These are phyloP conservation scores for Megaleporinus macrocephalus DNA, from an alignment of 2,113 vertebrate genomes.

Conservation along the genomic window DNA sequence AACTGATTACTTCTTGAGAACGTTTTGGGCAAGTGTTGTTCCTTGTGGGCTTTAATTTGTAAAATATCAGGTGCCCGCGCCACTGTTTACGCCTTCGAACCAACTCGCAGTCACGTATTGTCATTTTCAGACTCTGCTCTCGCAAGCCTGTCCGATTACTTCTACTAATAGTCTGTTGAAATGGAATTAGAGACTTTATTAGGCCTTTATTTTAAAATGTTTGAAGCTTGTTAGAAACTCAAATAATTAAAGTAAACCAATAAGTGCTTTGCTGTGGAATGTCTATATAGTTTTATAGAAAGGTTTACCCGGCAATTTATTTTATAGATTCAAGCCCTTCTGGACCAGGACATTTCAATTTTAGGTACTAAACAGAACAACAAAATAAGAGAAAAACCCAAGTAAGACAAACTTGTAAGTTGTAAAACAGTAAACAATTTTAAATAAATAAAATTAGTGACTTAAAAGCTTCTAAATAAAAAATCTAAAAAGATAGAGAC, in stretches of 20 bases:
- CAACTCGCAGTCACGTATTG: neutral
- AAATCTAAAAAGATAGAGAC: no score
- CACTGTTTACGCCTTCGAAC: conserved; percentile 35
- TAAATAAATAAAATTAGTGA: no score
- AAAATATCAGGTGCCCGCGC: conserved; percentile 54
- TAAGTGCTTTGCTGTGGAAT: neutral
- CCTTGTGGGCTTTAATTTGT: conserved; percentile 59
- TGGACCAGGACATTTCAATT: no score
- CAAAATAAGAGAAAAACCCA: no score
- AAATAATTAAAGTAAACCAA: no score
- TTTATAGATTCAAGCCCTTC: no score
- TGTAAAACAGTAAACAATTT: no score
- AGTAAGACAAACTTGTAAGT: no score
- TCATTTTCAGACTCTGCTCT: neutral
- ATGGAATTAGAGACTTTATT: conserved; percentile 44
- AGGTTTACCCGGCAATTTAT: no score
- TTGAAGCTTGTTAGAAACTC: neutral
- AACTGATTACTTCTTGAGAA: conserved; percentile 72
- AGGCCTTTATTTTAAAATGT: conserved; percentile 24
- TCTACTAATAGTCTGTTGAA: conserved; percentile 24
- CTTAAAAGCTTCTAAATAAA: no score
- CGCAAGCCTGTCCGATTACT: conserved; percentile 18
- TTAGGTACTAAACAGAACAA: no score
- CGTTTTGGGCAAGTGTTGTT: conserved; percentile 60
- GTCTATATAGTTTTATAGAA: no score